Evolutionary conservation across 2,888 invertebrate genomes (phyloP), one percentile per base, ranked within the genome.

Genomic region (Anoplius nigerrimus): DNA sequence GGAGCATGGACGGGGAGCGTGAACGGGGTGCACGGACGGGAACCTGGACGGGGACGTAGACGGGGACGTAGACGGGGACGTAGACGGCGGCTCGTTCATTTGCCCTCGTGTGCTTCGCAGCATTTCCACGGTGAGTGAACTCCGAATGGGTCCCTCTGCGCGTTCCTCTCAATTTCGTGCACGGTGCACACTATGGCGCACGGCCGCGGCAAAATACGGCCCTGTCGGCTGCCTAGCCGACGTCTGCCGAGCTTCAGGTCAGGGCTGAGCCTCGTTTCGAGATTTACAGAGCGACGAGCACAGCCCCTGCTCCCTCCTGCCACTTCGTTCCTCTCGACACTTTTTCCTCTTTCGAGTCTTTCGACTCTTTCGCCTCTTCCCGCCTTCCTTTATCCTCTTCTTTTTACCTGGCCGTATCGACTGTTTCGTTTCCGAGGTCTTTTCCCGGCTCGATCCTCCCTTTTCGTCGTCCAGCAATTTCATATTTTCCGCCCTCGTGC

Each of bases 81-180:
- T 11, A 6, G 34, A 34, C 75, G 64, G n/a, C 45, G 55, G 27
- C 45, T 57, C 57, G 27, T 22, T 16, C 34, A 34, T 34, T 34
- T 34, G 34, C 34, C 34, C 34, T 34, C 34, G 34, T 34, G 34
- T 34, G 34, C 8, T 13, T 34, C 34, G 34, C 62, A 64, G 59
- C 69, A 53, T 78, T 78, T 78, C 69, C 69, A 78, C 78, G 77
- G 75, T 78, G 75, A 77, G 77, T 75, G 77, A 78, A 78, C 77
- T 68, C 67, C 65, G 68, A 69, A 74, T 72, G 72, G 74, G 64
- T 72, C 66, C 63, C 77, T 46, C 60, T 51, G 56, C 59, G 57
- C 64, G 66, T 34, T 66, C 48, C 72, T 56, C 69, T 74, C 68
- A 74, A 72, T 77, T 72, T 74, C 62, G 72, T 62, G 70, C 75